phyloP scores from a whole-genome alignment of 2,113 vertebrate species.

The Gorsachius goisagi region DNA sequence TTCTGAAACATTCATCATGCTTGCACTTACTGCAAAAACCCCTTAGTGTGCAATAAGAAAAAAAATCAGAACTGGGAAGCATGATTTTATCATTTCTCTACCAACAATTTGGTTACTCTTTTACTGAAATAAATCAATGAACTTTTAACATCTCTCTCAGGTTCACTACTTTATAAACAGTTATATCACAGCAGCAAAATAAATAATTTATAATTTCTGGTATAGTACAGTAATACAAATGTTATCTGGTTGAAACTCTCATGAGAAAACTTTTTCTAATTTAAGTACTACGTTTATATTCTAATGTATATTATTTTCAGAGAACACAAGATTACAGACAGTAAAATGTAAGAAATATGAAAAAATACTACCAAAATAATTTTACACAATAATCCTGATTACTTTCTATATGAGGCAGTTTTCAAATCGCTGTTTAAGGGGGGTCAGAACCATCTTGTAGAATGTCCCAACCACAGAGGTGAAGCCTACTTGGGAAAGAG shows the following conservation, averaged over 20 bases:
- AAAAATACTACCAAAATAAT: background rate
- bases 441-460: background rate
- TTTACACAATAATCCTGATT: background rate
- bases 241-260: background rate
- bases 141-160: background rate
- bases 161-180: background rate
- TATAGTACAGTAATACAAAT: background rate
- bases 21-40: background rate
- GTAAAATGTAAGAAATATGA: background rate
- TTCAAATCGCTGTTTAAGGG: background rate
- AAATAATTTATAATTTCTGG: background rate
- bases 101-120: background rate
- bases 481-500: background rate
- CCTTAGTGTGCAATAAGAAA: background rate
- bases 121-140: background rate
- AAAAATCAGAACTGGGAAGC: background rate
- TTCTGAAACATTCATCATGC: background rate
- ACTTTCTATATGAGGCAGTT: background rate
- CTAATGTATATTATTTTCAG: background rate
- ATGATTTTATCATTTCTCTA: background rate
- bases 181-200: background rate
- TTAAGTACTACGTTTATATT: background rate
- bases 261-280: background rate
- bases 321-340: background rate
- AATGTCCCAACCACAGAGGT: background rate